These are phyloP conservation scores for Nematopogon swammerdamellus DNA, from an alignment of 2,888 invertebrate species.

Conservation along the genomic window DNA sequence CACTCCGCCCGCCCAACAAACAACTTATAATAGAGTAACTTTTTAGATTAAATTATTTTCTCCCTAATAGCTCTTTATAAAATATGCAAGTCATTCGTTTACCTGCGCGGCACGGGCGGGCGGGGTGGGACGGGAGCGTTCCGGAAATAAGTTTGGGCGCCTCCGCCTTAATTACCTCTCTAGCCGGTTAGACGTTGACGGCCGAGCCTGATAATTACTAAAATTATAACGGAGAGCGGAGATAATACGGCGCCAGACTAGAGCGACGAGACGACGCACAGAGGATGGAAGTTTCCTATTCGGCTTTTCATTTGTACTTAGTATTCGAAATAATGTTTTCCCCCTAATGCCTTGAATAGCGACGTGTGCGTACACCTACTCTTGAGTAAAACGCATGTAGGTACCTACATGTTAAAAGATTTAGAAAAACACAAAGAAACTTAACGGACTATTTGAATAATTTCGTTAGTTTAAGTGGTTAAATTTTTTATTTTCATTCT, in stretches of 20 bases:
- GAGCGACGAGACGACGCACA: no score
- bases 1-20: constrained; percentile 29
- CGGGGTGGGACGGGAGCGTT: background rate
- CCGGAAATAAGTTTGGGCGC: background rate
- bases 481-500: no score
- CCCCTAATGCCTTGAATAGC: no score
- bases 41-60: constrained; percentile 37
- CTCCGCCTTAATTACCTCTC: constrained; percentile 1
- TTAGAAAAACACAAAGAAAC: no score
- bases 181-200: constrained; percentile 1
- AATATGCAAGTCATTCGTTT: constrained; percentile 12
- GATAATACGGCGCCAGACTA: no score
- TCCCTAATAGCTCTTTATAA: constrained; percentile 13
- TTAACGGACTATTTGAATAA: no score
- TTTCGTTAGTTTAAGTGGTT: no score
- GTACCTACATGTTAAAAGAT: no score
- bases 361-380: no score
- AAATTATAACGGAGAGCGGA: constrained; percentile 1
- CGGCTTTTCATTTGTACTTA: no score
- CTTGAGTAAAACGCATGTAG: no score
- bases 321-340: no score
- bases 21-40: constrained; percentile 48
- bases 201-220: background rate
- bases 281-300: constrained; percentile 8
- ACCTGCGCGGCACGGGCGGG: constrained; percentile 3